phyloP scores from a whole-genome alignment of 2,797 vertebrate genomes.

The Odontamblyopus lacepedii region DNA sequence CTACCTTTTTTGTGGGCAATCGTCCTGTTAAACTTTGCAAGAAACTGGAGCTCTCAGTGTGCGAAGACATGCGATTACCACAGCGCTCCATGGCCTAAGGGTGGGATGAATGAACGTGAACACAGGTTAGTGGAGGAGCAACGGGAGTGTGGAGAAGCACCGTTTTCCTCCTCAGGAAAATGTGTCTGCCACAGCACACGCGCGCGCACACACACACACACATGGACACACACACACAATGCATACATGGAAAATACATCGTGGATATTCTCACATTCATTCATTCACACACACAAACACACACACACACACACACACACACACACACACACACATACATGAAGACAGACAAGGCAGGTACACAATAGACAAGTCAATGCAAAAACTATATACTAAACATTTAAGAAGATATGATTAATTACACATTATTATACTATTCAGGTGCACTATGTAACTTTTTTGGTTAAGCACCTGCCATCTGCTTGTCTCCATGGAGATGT shows the following conservation, averaged over 20 bases:
- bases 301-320: slow-evolving; percentile 31
- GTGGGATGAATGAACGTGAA: slow-evolving; percentile 97
- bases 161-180: slow-evolving; percentile 56
- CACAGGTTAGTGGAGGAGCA: slow-evolving; percentile 85
- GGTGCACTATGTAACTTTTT: background rate
- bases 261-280: slow-evolving; percentile 19
- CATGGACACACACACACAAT: slow-evolving; percentile 20
- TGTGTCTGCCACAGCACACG: slow-evolving; percentile 43
- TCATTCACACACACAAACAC: slow-evolving; percentile 18
- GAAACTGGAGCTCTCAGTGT: slow-evolving; percentile 99
- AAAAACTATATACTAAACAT: slow-evolving; percentile 3
- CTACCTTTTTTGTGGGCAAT: slow-evolving; percentile 99
- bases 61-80: slow-evolving; percentile 99
- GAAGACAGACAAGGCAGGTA: slow-evolving; percentile 48
- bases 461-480: too few relatives aligned
- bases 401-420: background rate
- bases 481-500: too few relatives aligned
- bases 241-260: background rate
- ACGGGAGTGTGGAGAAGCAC: slow-evolving; percentile 66
- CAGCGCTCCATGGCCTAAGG: slow-evolving; percentile 98
- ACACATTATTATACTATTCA: background rate
- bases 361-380: slow-evolving; percentile 37
- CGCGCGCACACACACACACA: background rate
- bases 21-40: slow-evolving; percentile 99
- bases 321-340: slow-evolving; percentile 33